phyloP scores from a whole-genome alignment of 2,113 vertebrate species.

The Otolemur garnettii region DNA sequence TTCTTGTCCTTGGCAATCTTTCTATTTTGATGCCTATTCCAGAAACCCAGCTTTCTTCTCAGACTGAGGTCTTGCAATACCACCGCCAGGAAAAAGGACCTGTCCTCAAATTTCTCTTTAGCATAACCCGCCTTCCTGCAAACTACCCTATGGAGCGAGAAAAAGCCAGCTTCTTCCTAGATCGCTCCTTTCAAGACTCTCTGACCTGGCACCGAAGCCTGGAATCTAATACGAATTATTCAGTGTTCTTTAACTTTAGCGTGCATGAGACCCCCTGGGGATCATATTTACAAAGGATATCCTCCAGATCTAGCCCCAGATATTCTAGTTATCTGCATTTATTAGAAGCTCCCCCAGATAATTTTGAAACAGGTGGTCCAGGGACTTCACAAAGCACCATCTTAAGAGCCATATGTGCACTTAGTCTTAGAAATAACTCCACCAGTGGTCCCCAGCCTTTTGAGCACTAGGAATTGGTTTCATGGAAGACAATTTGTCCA shows the following conservation, averaged over 20 bases:
- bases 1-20: neutral
- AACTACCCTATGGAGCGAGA: neutral
- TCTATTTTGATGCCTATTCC: conserved; percentile 15
- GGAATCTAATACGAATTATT: neutral
- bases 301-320: neutral
- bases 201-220: neutral
- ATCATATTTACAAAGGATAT: neutral
- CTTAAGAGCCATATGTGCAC: neutral
- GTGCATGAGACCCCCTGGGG: neutral
- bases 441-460: no score
- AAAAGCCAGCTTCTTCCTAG: neutral
- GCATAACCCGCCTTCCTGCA: neutral
- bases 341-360: neutral
- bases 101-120: neutral
- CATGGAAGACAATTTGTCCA: no score
- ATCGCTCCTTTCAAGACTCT: neutral
- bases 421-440: neutral
- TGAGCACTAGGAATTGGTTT: no score
- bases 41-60: neutral
- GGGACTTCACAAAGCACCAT: neutral
- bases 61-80: neutral
- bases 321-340: neutral
- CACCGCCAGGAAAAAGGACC: neutral
- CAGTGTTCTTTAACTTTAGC: neutral
- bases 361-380: neutral